Evolutionary conservation across 1,140 invertebrate species (phyloP).

Genomic region (Drosophila miranda): DNA sequence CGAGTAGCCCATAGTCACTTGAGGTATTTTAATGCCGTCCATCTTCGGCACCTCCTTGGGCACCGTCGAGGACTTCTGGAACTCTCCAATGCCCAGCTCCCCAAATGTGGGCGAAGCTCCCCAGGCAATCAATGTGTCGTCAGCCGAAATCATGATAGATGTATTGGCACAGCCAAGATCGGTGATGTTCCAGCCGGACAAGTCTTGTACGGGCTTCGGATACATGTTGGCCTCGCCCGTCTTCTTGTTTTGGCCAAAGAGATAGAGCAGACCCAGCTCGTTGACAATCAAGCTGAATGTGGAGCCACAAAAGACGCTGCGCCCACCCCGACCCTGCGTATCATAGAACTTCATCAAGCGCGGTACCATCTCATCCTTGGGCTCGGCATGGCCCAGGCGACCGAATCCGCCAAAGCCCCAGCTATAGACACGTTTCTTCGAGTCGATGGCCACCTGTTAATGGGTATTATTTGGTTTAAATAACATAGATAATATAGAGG

Average conservation of each 20-base stretch:
- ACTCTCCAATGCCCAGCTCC: constrained; percentile 94
- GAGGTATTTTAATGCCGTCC: constrained; percentile 90
- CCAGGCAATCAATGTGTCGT: constrained; percentile 95
- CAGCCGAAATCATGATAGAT: constrained; percentile 93
- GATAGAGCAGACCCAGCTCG: constrained; percentile 89
- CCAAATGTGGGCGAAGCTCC: constrained; percentile 95
- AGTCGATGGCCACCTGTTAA: constrained; percentile 90
- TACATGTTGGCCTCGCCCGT: constrained; percentile 98
- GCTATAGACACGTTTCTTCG: constrained; percentile 92
- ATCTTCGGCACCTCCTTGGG: constrained; percentile 95
- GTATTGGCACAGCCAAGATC: constrained; percentile 91
- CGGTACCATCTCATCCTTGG: constrained; percentile 95
- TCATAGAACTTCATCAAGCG: constrained; percentile 95
- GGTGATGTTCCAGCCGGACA: constrained; percentile 94
- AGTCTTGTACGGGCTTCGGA: constrained; percentile 95
- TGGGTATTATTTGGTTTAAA: neutral
- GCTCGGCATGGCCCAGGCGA: constrained; percentile 94
- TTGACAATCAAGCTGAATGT: constrained; percentile 93
- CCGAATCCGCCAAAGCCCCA: constrained; percentile 98
- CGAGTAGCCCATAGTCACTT: constrained; percentile 91
- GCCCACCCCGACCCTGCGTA: constrained; percentile 90
- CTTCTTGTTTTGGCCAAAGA: constrained; percentile 96
- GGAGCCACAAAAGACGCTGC: constrained; percentile 91
- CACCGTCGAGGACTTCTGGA: constrained; percentile 92
- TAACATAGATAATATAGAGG: neutral